Conservation (phyloP, 2,888 invertebrate genomes). For the Drosophila monieri region DNA sequence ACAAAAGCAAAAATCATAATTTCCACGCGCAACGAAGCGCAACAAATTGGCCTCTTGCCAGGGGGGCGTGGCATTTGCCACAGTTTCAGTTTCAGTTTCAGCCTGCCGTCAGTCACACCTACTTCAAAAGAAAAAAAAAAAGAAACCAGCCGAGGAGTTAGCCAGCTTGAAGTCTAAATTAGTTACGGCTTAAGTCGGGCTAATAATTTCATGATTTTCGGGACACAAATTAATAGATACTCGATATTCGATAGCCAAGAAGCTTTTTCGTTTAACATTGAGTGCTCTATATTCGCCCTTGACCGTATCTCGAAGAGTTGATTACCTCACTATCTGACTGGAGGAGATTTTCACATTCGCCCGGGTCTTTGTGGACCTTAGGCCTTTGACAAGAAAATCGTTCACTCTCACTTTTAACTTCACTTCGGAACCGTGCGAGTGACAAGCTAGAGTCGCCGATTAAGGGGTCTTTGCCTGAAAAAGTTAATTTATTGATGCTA, state of each 20-base stretch:
- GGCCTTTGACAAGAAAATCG: constrained; percentile 61
- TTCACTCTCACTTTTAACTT: constrained; percentile 70
- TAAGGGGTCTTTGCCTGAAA: constrained; percentile 5
- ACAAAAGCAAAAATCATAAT: constrained; percentile 71
- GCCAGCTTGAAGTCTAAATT: constrained; percentile 2
- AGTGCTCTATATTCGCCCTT: constrained; percentile 12
- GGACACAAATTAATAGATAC: not conserved
- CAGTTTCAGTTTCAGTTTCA: constrained; percentile 46
- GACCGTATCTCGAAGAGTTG: constrained; percentile 17
- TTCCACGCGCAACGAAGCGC: constrained; percentile 77
- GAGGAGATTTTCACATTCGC: constrained; percentile 20
- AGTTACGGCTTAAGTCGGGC: not conserved
- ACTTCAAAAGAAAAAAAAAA: not conserved
- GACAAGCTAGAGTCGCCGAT: constrained; percentile 48
- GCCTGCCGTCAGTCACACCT: constrained; percentile 19
- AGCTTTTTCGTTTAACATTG: not conserved
- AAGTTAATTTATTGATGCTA: constrained; percentile 32
- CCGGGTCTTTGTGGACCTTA: not conserved
- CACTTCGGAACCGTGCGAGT: constrained; percentile 30
- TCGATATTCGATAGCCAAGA: not conserved
- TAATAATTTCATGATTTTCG: not conserved
- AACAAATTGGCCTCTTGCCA: constrained; percentile 57
- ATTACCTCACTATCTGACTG: constrained; percentile 32
- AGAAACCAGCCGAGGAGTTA: not conserved
- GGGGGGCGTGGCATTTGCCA: constrained; percentile 69